Evolutionary conservation across 2,888 invertebrate species (phyloP), one percentile per base, ranked within the genome.

Genomic region (Caenorhabditis sulstoni): DNA sequence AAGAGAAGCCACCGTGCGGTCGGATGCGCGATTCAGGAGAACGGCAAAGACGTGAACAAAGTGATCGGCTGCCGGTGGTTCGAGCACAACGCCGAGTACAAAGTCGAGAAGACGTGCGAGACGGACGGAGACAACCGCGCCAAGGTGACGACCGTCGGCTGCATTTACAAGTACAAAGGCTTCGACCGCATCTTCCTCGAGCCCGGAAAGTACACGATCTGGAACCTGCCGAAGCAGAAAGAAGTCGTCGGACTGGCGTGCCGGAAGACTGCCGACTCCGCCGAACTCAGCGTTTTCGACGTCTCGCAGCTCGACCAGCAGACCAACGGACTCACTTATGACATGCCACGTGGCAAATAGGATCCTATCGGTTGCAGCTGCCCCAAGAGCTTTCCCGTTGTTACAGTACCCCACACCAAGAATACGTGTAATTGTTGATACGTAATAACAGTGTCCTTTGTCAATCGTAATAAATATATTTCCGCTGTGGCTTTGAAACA

Each of bases 51-150:
- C n/a, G 77, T 88, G 14, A 87, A 89, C 47, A 74, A 86, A 45
- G 84, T 87, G 55, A 83, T 87, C 75, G 87, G 88, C 57, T 88
- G 88, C 77, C 70, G 86, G 55, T 89, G 89, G 89, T 85, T 82
- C 57, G 79, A 83, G 53, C 70, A 78, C 29, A 78, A 78, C 20
- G 39, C 64, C 9, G 73, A 78, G 45, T 84, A 81, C 47, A 87
- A 87, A 57, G 76, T 88, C 22, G 86, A 88, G 76, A 86, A 87
- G 71, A 87, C 87, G 9, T 88, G 88, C 71, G 85, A 82, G 68
- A 37, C 82, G 29, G 79, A 81, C 39, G 85, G 82, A 11, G 74
- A 75, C 16, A 67, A 77, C 35, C 59, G 79, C 45, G 83, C 87
- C 8, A 79, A 81, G 23, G 79, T 88, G 52, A 80, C 79, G 35